These are phyloP conservation scores for Thumatha senex DNA, from an alignment of 2,888 invertebrate genomes.

Conservation along the genomic window DNA sequence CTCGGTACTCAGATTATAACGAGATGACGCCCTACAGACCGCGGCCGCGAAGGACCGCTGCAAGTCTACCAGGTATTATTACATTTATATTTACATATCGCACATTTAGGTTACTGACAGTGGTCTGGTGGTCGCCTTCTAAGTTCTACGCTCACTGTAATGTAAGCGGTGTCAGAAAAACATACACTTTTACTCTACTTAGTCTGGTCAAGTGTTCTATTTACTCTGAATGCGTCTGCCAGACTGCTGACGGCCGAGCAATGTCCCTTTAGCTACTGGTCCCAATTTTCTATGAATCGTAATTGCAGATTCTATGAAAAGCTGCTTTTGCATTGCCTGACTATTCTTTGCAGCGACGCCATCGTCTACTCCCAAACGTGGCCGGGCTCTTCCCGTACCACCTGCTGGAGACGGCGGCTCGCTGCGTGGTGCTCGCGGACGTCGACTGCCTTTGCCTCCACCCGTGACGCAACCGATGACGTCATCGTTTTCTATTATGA, in stretches of 20 bases:
- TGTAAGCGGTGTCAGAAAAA: too few relatives aligned
- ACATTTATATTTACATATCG: not conserved
- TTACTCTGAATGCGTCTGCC: too few relatives aligned
- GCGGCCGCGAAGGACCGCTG: constrained; percentile 71
- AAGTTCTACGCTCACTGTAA: too few relatives aligned
- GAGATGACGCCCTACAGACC: constrained; percentile 79
- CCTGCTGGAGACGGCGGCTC: constrained; percentile 71
- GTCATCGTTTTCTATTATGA: constrained; percentile 33
- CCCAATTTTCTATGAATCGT: too few relatives aligned
- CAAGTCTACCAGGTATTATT: constrained; percentile 74
- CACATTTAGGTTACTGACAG: too few relatives aligned
- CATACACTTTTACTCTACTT: too few relatives aligned
- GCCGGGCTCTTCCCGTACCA: constrained; percentile 67
- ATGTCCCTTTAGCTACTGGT: too few relatives aligned
- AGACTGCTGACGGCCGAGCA: too few relatives aligned
- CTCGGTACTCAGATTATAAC: constrained; percentile 76
- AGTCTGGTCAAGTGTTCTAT: too few relatives aligned
- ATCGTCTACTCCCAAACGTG: constrained; percentile 76
- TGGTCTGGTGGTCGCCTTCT: too few relatives aligned
- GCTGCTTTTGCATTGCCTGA: constrained; percentile 1
- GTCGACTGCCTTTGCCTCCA: constrained; percentile 70
- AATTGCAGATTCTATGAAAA: too few relatives aligned
- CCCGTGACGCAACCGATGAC: constrained; percentile 45
- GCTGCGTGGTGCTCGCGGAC: constrained; percentile 60
- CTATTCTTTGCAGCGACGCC: constrained; percentile 64